These are phyloP conservation scores for Xenopus laevis DNA, from an alignment of 2,113 vertebrate genomes.

Conservation along the genomic window DNA sequence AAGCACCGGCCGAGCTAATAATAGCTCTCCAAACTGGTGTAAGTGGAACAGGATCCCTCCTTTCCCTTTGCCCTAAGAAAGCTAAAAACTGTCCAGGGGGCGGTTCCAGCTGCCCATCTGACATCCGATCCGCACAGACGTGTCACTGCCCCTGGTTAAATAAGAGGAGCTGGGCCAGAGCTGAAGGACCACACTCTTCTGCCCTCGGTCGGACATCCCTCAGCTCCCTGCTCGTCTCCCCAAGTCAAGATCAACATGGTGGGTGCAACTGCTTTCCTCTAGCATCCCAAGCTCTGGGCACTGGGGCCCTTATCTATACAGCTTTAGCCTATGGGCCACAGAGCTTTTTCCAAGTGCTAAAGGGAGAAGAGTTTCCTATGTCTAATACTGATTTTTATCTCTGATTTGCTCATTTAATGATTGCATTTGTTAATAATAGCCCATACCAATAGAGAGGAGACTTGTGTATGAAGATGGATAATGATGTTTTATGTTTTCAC, in stretches of 20 bases:
- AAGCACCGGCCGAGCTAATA: slow-evolving; percentile 72
- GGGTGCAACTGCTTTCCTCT: slow-evolving; percentile 64
- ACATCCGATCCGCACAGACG: slow-evolving; percentile 75
- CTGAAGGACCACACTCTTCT: slow-evolving; percentile 76
- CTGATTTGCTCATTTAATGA: too few relatives aligned
- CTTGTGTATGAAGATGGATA: too few relatives aligned
- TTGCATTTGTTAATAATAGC: too few relatives aligned
- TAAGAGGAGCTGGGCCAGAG: slow-evolving; percentile 73
- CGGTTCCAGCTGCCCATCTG: slow-evolving; percentile 64
- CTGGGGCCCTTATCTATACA: not conserved
- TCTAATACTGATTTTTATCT: too few relatives aligned
- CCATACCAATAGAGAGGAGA: too few relatives aligned
- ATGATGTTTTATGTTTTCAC: too few relatives aligned
- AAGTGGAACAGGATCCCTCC: slow-evolving; percentile 64
- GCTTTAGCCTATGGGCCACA: not conserved
- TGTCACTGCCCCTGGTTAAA: slow-evolving; percentile 74
- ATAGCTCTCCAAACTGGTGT: slow-evolving; percentile 72
- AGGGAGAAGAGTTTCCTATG: not conserved
- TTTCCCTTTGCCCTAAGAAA: slow-evolving; percentile 96
- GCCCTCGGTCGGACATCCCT: slow-evolving; percentile 63
- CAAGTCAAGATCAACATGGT: slow-evolving; percentile 78
- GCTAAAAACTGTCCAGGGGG: slow-evolving; percentile 75
- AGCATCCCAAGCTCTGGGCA: not conserved
- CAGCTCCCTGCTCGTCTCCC: slow-evolving; percentile 62
- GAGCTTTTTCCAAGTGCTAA: too few relatives aligned